Evolutionary conservation across 2,113 vertebrate species (phyloP).

Genomic region (Sporophila hypoxantha): DNA sequence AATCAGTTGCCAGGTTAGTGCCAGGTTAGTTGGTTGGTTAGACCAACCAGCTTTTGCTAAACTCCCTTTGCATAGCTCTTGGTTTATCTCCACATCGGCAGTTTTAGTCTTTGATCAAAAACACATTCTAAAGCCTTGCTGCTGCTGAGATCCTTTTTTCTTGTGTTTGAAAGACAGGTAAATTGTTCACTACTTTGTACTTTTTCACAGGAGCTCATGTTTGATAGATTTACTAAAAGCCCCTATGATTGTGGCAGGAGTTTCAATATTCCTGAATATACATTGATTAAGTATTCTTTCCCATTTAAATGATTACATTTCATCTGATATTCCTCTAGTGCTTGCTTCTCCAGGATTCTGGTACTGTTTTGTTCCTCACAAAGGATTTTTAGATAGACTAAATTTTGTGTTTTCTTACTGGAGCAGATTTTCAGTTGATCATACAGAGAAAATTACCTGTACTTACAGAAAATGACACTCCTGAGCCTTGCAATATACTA

Average conservation of each 20-base stretch:
- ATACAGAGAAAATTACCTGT: background rate
- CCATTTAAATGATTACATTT: background rate
- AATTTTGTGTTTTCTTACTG: background rate
- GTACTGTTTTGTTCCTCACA: background rate
- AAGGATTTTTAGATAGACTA: background rate
- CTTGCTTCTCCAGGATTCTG: background rate
- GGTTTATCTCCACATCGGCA: background rate
- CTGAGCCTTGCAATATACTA: background rate
- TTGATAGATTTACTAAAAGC: background rate
- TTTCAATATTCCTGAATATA: background rate
- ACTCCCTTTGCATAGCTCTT: background rate
- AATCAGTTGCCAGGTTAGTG: background rate
- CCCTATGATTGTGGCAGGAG: background rate
- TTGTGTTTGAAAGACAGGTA: background rate
- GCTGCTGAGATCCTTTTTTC: background rate
- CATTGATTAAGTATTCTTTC: background rate
- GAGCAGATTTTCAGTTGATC: background rate
- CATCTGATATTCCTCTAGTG: background rate
- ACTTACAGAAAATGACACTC: background rate
- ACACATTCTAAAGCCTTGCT: background rate
- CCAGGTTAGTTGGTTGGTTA: background rate
- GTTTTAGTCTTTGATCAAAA: background rate
- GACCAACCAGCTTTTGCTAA: background rate
- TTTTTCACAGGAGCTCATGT: background rate
- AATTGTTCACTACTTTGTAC: background rate